A percentile compares a stretch with the other conserved stretches of the same genome.
Evolutionary conservation across 2,797 vertebrate genomes (phyloP).

Genomic region (Propithecus deckenii): DNA sequence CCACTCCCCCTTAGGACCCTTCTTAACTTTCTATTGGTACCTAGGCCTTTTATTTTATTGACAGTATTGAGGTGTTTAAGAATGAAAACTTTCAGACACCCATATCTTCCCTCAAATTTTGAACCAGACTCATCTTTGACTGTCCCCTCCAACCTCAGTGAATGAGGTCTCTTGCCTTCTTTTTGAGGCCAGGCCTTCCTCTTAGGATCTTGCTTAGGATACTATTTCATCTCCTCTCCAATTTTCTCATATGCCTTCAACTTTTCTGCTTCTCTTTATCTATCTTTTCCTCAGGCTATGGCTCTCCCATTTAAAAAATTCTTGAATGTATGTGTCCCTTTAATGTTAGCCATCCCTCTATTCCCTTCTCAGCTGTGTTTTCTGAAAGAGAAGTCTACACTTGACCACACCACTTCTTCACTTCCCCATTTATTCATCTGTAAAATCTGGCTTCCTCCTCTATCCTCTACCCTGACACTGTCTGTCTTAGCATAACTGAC

Average conservation of each 20-base stretch:
- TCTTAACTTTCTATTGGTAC: not conserved
- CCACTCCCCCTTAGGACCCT: not conserved
- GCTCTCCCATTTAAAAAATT: not conserved
- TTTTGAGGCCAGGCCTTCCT: not conserved
- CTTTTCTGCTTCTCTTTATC: not conserved
- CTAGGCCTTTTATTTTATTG: not conserved
- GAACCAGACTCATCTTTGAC: not conserved
- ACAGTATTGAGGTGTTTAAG: not conserved
- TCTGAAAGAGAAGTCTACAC: not conserved
- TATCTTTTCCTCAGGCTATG: not conserved
- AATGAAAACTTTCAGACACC: not conserved
- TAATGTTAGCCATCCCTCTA: not conserved
- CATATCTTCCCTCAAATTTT: not conserved
- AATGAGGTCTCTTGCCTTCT: not conserved
- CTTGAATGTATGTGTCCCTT: not conserved
- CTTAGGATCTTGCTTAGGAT: not conserved
- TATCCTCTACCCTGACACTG: not conserved
- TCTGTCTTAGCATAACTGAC: not conserved
- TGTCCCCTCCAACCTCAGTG: not conserved
- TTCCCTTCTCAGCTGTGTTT: not conserved
- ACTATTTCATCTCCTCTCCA: not conserved
- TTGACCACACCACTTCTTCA: not conserved
- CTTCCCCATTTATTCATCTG: not conserved
- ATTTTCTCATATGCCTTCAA: not conserved
- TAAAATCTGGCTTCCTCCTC: not conserved